These are phyloP conservation scores for Eriocheir sinensis DNA, from an alignment of 1,140 invertebrate genomes.

Conservation along the genomic window DNA sequence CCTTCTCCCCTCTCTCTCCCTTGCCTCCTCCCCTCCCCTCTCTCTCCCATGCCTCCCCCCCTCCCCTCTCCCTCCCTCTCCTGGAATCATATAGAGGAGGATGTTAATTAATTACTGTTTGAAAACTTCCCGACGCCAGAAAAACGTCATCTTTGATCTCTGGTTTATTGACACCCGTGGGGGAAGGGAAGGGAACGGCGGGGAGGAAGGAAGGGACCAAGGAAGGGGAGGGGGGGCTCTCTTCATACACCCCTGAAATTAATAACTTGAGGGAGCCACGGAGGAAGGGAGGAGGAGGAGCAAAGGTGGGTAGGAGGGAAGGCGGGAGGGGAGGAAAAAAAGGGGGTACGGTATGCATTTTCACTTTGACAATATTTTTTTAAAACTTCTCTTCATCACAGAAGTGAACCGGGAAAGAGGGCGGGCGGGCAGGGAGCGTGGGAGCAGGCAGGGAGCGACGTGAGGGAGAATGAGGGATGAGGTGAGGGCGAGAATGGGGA, in stretches of 20 bases:
- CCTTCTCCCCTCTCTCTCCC: background rate
- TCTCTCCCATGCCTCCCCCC: background rate
- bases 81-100: background rate
- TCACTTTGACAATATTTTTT: constrained; percentile 26
- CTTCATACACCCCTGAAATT: constrained; percentile 4
- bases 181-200: background rate
- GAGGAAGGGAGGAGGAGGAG: constrained; percentile 8
- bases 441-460: background rate
- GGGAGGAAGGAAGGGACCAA: background rate
- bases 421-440: background rate
- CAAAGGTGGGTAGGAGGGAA: background rate
- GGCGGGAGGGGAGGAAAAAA: background rate
- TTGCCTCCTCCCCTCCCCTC: background rate
- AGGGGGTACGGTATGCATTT: constrained; percentile 2
- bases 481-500: background rate
- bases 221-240: background rate
- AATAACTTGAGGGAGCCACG: background rate
- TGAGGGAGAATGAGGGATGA: background rate
- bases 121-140: constrained; percentile 12
- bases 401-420: constrained; percentile 25
- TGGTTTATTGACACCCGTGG: background rate
- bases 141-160: constrained; percentile 24
- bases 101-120: constrained; percentile 19
- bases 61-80: background rate
- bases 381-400: constrained; percentile 16